Conservation (phyloP, 2,888 invertebrate genomes). For the Patella caerulea region DNA sequence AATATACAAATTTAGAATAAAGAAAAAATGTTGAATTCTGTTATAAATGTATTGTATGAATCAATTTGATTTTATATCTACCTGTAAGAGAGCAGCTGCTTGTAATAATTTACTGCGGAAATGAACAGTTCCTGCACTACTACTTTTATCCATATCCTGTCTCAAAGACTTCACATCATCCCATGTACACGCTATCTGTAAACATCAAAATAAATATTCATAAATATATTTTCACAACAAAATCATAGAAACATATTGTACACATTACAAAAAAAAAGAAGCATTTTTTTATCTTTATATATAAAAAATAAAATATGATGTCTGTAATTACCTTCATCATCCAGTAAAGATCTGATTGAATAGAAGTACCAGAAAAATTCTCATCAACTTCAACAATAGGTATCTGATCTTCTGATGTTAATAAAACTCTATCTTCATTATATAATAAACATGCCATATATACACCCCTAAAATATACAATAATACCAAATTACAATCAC, state of each 20-base stretch:
- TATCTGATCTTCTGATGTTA: slow-evolving; percentile 96
- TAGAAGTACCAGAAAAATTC: slow-evolving; percentile 85
- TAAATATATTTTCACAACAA: neutral
- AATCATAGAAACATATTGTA: neutral
- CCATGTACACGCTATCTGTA: slow-evolving; percentile 93
- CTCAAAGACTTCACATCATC: slow-evolving; percentile 92
- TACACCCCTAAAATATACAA: slow-evolving; percentile 82
- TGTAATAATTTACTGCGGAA: slow-evolving; percentile 92
- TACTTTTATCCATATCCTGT: slow-evolving; percentile 95
- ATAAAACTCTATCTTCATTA: slow-evolving; percentile 94
- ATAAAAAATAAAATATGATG: neutral
- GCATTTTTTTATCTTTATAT: neutral
- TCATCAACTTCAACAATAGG: slow-evolving; percentile 98
- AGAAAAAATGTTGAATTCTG: neutral
- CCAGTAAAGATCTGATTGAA: slow-evolving; percentile 97
- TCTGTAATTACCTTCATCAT: slow-evolving; percentile 84
- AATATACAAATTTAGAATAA: neutral
- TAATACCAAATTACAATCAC: no score
- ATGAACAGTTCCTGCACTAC: slow-evolving; percentile 88
- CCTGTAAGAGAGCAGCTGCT: slow-evolving; percentile 91
- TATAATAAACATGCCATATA: slow-evolving; percentile 94
- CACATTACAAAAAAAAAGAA: neutral
- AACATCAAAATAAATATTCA: slow-evolving; percentile 20
- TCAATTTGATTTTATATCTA: slow-evolving; percentile 46
- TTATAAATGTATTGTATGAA: neutral